Evolutionary conservation across 2,113 vertebrate species (phyloP), one percentile per base, ranked within the genome.

Genomic region (Caretta caretta): DNA sequence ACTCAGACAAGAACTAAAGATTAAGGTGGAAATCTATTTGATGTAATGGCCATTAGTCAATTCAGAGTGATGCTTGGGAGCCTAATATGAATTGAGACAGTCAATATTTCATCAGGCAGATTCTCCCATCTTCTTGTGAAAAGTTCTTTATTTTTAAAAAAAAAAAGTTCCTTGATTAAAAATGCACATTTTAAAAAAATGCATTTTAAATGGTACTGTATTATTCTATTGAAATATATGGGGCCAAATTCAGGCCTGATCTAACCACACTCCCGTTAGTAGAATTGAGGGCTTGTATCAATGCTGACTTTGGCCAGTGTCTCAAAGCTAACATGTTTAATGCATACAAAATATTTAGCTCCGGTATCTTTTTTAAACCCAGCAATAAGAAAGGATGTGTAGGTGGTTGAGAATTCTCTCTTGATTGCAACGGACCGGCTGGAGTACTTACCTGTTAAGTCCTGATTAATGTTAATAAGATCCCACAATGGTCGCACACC

Each of bases 31-130:
- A 97, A 95, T 91, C 94, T 83, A 96, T 97, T 96, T 94, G 84
- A 90, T 89, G 79, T 72, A 91, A 93, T 94, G 91, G 96, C 86
- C 94, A 97, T 97, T 97, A 97, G 95, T 97, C 96, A 97, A 89
- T 96, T 96, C 91, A 92, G 80, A 97, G 91, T 79, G 81, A 92
- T 94, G 89, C 87, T 96, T 94, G 84, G 94, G 90, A 81, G 75
- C 50, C 84, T 95, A 85, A 96, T 86, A 92, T 87, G 89, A 93
- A 92, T 84, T 92, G 80, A 42, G 83, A 90, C 83, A 96, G 90
- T 84, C 93, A 69, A 80, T 97, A 96, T 97, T 97, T 97, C 95
- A 96, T 96, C 84, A 92, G 88, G 59, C 90, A 92, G 50, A 88
- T 84, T 86, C 57, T 93, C 94, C 96, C 91, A 81, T 79, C n/a